phyloP scores from a whole-genome alignment of 1,140 invertebrate species.

The Mizuhopecten yessoensis region DNA sequence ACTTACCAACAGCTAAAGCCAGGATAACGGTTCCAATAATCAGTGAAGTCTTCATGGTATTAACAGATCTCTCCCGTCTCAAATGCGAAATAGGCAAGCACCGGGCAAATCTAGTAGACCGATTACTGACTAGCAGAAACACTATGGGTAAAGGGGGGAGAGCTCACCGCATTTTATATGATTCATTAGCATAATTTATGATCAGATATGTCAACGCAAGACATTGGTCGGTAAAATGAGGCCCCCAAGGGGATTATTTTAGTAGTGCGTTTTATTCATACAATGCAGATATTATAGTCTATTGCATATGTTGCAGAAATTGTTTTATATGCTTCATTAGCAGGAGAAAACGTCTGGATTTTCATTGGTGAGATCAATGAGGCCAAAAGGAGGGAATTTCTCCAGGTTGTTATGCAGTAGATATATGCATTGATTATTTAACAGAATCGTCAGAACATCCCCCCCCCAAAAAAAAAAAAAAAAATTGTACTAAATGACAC shows the following conservation, averaged over 20 bases:
- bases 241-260: not conserved
- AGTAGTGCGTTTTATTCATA: not conserved
- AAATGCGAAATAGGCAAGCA: not conserved
- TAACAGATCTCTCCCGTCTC: not conserved
- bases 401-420: no score
- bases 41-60: not conserved
- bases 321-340: no score
- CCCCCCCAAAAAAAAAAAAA: no score
- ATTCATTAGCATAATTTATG: not conserved
- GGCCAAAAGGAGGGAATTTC: no score
- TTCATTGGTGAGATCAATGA: no score
- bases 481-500: no score
- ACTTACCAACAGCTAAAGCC: slow-evolving; percentile 8
- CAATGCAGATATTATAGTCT: not conserved
- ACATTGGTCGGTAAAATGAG: not conserved
- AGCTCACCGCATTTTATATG: not conserved
- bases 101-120: not conserved
- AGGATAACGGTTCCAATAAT: slow-evolving; percentile 23
- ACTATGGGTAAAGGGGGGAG: not conserved
- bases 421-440: no score
- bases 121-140: not conserved
- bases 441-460: no score
- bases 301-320: not conserved
- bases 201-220: not conserved
- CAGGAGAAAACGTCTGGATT: no score